Base-by-base conservation (phyloP, 2,888 invertebrate species). In the Tethea ocularis region DNA sequence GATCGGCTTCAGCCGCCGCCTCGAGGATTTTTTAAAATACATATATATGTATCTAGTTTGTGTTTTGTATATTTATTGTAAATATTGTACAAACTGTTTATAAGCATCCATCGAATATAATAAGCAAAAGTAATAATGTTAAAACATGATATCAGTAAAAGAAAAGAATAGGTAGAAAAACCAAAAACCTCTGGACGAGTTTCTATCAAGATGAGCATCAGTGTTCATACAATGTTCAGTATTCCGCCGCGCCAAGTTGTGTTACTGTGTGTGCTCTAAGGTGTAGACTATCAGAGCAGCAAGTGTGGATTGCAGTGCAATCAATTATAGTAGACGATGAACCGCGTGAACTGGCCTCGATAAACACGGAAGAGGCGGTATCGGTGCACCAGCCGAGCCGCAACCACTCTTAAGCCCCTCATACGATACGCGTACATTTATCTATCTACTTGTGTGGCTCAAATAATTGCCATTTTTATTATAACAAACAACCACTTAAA, bases 261-360 rank as follows among this genome's bases (percentile, higher is more conserved):
- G 6, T 5, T 15, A 15, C 13, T 38, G 38, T 7, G n/a, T 38
- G 33, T n/a, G 6, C n/a, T 38, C 5, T 7, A n/a, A n/a, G 15
- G 38, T 38, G 38, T 38, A 38, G 6, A 38, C n/a, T 38, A 38
- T 38, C 5, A 38, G n/a, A 6, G 38, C n/a, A 11, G 56, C 57
- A 41, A 57, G 52, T 62, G 63, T 61, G 63, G n/a, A n/a, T n/a
- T n/a, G 17, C 17, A 75, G 74, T 71, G 75, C 74, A 74, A 74
- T 73, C 67, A 76, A 74, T 77, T 76, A 74, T 72, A 75, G 68
- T 72, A 69, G 62, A 52, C 74, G 77, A 75, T 85, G 87, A 83
- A 84, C 83, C 75, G 64, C 64, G 59, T 85, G 85, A 84, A 82
- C 82, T 76, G 88, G 74, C 88, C 89, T 84, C 84, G 77, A 82